Evolutionary conservation across 2,888 invertebrate species (phyloP), one percentile per base, ranked within the genome.

Genomic region (Opisthograptis luteolata): DNA sequence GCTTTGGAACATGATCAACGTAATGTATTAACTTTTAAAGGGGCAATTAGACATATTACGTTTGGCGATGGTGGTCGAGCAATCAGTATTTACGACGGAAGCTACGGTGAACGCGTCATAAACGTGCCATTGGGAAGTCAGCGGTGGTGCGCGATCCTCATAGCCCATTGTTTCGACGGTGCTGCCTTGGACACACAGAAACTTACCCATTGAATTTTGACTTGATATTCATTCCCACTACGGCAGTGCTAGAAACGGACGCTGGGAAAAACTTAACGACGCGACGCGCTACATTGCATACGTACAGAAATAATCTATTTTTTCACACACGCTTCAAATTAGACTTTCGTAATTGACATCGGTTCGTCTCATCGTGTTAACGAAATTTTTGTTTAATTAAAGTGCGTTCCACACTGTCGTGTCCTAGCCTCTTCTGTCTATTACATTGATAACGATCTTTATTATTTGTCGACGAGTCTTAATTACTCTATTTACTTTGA

Each of bases 11-110:
- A 76, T 83, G 81, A 84, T 87, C 83, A 86, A 76, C 67, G 76
- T 84, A 86, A 86, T 87, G 79, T 76, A 85, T 84, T 81, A 79
- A 78, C 72, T 79, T 86, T 87, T 78, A 85, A 84, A 81, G 80
- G 76, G 80, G 81, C 87, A 84, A 88, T 87, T 85, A 86, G 77
- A 66, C 73, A 74, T 84, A 86, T 84, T 83, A 78, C 69, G 70
- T 79, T 78, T 67, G 62, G 76, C 64, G 69, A 72, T 68, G 77
- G 77, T 73, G 76, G 78, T 71, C 72, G 73, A 70, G 74, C 83
- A 82, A 87, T 87, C 81, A 79, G 79, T 83, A 83, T 85, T 86
- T 85, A 87, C 81, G 78, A 75, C 77, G 72, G 78, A 71, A 68
- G 73, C 72, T 67, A 70, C 75, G 70, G 71, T 62, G 76, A 71